A percentile compares a stretch with the other conserved stretches of the same genome.
These are phyloP conservation scores for Malurus splendens DNA, from an alignment of 2,797 vertebrate genomes.

Conservation along the genomic window DNA sequence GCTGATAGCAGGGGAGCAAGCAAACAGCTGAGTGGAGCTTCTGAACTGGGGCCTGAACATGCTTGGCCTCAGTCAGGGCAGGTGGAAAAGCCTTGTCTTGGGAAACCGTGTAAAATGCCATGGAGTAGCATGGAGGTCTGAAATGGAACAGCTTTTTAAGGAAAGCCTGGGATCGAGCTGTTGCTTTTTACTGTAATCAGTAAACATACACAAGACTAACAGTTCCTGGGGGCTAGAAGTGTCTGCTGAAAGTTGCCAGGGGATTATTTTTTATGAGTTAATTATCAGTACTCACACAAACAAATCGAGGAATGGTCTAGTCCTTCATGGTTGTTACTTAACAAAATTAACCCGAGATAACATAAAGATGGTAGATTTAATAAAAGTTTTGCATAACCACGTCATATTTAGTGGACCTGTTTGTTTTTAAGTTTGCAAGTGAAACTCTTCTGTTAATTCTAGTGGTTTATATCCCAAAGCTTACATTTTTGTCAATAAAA, in stretches of 20 bases:
- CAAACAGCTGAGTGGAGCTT: not conserved
- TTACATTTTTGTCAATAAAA: not conserved
- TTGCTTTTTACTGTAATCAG: not conserved
- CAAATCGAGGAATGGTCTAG: not conserved
- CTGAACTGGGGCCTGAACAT: accelerated
- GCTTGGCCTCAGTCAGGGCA: not conserved
- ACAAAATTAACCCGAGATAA: not conserved
- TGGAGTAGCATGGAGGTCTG: not conserved
- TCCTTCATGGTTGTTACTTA: not conserved
- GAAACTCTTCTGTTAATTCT: not conserved
- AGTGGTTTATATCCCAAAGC: not conserved
- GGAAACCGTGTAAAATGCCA: accelerated
- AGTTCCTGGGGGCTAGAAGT: not conserved
- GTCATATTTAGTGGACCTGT: not conserved
- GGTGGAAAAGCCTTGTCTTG: not conserved
- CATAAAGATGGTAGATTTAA: not conserved
- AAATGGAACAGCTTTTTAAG: not conserved
- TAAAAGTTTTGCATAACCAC: not conserved
- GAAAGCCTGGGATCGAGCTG: not conserved
- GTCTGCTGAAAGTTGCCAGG: not conserved
- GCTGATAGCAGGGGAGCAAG: not conserved
- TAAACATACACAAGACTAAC: too few relatives aligned
- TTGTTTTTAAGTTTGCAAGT: not conserved
- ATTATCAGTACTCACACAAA: not conserved
- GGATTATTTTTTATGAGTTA: not conserved